phyloP scores from a whole-genome alignment of 2,888 invertebrate genomes.

The Platerodrilus igneus region DNA sequence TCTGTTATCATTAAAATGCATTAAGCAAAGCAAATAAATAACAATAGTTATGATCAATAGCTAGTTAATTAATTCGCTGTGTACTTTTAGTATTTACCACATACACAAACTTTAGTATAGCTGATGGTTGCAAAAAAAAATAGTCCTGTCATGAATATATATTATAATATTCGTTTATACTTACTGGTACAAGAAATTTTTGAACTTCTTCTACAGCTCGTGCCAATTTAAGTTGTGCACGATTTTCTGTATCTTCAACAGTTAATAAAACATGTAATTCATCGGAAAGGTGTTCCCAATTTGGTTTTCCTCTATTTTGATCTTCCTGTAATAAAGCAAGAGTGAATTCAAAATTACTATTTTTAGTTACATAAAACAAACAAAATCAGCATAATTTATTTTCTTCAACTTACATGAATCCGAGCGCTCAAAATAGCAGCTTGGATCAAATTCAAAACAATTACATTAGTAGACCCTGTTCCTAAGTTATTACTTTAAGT shows the following conservation, averaged over 20 bases:
- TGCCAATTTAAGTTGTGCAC: constrained; percentile 90
- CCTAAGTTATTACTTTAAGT: constrained; percentile 3
- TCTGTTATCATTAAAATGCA: too few relatives aligned
- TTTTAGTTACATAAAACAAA: neutral
- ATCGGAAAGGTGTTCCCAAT: constrained; percentile 99
- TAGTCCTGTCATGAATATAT: too few relatives aligned
- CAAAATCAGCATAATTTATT: neutral
- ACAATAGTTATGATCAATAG: too few relatives aligned
- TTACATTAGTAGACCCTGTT: constrained; percentile 3
- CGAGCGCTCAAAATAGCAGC: constrained; percentile 9
- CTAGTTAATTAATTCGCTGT: too few relatives aligned
- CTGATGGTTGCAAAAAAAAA: too few relatives aligned
- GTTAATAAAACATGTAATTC: constrained; percentile 97
- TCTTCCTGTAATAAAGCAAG: constrained; percentile 79
- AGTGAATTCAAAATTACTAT: neutral
- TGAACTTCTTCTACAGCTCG: constrained; percentile 98
- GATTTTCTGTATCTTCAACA: constrained; percentile 97
- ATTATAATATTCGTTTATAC: too few relatives aligned
- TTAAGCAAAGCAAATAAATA: too few relatives aligned
- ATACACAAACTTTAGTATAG: too few relatives aligned
- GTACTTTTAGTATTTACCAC: too few relatives aligned
- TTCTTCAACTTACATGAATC: neutral
- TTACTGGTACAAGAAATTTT: constrained; percentile 95
- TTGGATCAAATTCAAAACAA: constrained; percentile 9
- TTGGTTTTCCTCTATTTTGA: constrained; percentile 97